Base-by-base conservation (phyloP, 2,888 invertebrate species). In the Sisyra nigra region DNA sequence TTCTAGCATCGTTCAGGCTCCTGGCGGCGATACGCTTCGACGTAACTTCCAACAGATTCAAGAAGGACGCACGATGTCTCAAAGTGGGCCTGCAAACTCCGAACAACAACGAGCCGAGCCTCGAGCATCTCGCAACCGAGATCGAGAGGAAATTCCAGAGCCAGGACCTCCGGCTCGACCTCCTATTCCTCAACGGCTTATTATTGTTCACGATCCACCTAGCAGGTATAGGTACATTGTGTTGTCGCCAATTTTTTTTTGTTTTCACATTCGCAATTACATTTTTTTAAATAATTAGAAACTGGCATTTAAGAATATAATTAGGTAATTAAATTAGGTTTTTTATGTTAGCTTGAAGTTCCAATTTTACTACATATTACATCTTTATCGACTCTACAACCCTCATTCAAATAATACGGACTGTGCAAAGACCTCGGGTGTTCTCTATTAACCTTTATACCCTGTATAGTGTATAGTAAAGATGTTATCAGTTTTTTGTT, bases 31-130 rank as follows among this genome's bases (percentile, higher is more conserved):
- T 61, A 98, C 97, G 9, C 71, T 98, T 47, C 78, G 96, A 36
- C 76, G 96, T 46, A 97, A 97, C 69, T 98, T 98, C 76, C 93
- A 94, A 61, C 91, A 94, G 65, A 91, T 97, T 53, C 97, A 97
- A 65, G 91, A 80, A 56, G 80, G 80, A 44, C 67, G 79, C 47
- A 72, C 77, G 44, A 65, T 75, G 44, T 72, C 72, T 46, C 71
- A 66, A 56, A 66, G 60, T 59, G 67, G 62, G 41, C 53, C 56
- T 14, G 54, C 64, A 72, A 45, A 66, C 71, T 40, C 61, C 69
- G 66, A 65, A 56, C 67, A 61, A 41, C 53, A 64, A 44, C 73
- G 69, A 46, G 47, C 49, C 7, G 48, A 47, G 15, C 68, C 67
- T 11, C 69, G 68, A 53, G 73, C 74, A 43, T 74, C 73, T 51